Base-by-base conservation (phyloP, 2,888 invertebrate genomes). In the Lasioglossum figueresi region DNA sequence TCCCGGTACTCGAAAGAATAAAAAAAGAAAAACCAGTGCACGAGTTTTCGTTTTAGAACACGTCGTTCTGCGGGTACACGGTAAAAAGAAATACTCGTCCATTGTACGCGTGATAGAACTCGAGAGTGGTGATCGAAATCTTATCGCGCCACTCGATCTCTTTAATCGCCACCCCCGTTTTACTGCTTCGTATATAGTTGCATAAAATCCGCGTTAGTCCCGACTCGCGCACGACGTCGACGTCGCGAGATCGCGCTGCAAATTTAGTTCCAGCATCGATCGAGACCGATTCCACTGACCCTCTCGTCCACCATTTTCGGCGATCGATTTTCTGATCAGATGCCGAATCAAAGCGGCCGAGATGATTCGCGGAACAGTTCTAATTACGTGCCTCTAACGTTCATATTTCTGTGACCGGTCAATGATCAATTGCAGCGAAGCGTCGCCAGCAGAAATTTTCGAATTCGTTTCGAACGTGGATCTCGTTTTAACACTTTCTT, bases 151-250 rank as follows among this genome's bases (percentile, higher is more conserved):
- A 66, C 52, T 63, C 80, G 82, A 88, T 88, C 86, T 76, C 80
- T 80, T 76, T 84, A 88, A 82, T 87, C 84, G 79, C 86, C 79
- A 81, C 80, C 80, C 80, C 70, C 73, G 80, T 81, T 84, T 86
- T 80, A 75, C 76, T 82, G 84, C 78, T 76, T 73, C 76, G 75
- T 75, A 70, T 84, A 80, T 85, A 66, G 84, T 77, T 84, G 85
- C 84, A 84, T 85, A 80, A 84, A 84, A 70, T 66, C 76, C 88
- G 76, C 85, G 82, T 80, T 74, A 45, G 83, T 48, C 27, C 68
- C 66, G 31, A 59, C 56, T 80, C 56, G 72, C 77, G 79, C 74
- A 70, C 82, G 52, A 66, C 66, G 34, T 5, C 31, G 66, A 45
- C 79, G 72, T 77, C 73, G 40, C 66, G 27, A 56, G 59, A 73